A percentile compares a stretch with the other conserved stretches of the same genome.
Conservation (phyloP, 2,888 invertebrate genomes). For the Chouioia cunea region DNA sequence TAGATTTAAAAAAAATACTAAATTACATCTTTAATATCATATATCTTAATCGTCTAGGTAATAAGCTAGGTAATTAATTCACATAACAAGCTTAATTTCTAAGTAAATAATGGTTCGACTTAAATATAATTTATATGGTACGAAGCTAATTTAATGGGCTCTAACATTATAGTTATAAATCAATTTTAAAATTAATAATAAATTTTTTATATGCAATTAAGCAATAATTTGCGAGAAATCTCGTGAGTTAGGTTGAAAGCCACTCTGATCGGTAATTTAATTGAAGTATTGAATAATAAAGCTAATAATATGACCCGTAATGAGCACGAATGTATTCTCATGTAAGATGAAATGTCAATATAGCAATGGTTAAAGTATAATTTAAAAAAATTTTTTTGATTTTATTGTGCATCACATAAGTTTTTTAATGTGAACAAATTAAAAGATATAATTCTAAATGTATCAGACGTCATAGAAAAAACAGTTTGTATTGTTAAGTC, state of each 20-base stretch:
- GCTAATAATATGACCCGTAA: no score
- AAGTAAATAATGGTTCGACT: no score
- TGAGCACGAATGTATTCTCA: slow-evolving; percentile 50
- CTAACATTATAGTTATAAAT: not conserved
- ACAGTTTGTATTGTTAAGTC: slow-evolving; percentile 47
- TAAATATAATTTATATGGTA: no score
- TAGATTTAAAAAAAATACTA: no score
- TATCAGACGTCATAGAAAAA: slow-evolving; percentile 22
- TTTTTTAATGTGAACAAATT: no score
- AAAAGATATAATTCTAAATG: no score
- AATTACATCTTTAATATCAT: no score
- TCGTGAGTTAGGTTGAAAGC: slow-evolving; percentile 52
- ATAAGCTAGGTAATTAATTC: no score
- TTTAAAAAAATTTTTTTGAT: slow-evolving; percentile 46
- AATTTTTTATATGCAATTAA: not conserved
- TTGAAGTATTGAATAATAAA: slow-evolving; percentile 52
- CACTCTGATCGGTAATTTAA: slow-evolving; percentile 51
- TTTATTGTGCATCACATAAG: slow-evolving; percentile 49
- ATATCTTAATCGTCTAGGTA: no score
- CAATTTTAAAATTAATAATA: not conserved
- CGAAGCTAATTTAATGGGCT: no score
- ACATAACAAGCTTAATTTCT: no score
- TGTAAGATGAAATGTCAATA: slow-evolving; percentile 53
- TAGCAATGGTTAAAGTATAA: slow-evolving; percentile 49
- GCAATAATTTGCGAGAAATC: slow-evolving; percentile 44